These are phyloP conservation scores for Stegodyphus mimosarum DNA, from an alignment of 1,140 invertebrate genomes.

Conservation along the genomic window DNA sequence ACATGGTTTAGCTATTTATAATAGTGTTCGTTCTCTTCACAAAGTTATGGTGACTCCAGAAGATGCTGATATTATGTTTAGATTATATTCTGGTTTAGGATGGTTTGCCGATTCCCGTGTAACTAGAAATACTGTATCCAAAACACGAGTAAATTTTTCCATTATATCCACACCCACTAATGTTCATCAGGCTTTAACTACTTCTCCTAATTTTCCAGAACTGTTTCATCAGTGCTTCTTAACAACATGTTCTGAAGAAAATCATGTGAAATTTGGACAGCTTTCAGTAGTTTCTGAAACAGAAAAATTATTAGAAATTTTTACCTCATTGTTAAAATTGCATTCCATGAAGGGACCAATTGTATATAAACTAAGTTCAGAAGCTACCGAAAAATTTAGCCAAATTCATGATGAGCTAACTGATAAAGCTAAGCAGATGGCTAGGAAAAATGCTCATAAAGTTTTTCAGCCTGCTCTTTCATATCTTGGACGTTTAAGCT, in stretches of 20 bases:
- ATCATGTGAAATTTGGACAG: constrained; percentile 41
- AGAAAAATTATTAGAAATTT: constrained; percentile 34
- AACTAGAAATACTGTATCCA: constrained; percentile 22
- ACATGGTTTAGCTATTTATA: constrained; percentile 54
- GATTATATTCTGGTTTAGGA: constrained; percentile 27
- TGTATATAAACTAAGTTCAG: constrained; percentile 31
- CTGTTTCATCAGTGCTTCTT: constrained; percentile 48
- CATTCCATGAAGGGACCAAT: constrained; percentile 8
- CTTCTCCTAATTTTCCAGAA: constrained; percentile 29
- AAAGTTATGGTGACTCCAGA: constrained; percentile 21
- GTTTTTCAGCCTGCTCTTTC: constrained; percentile 41
- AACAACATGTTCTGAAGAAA: constrained; percentile 35
- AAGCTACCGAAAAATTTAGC: constrained; percentile 33
- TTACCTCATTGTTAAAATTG: constrained; percentile 30
- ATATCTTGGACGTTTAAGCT: constrained; percentile 33
- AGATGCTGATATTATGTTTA: constrained; percentile 34
- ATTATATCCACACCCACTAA: constrained; percentile 30
- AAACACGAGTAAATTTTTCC: constrained; percentile 42
- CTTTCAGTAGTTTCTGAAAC: background rate
- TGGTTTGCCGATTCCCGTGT: constrained; percentile 44
- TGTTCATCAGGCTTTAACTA: constrained; percentile 13
- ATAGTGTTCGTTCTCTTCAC: constrained; percentile 35
- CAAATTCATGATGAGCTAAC: constrained; percentile 55
- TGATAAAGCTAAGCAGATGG: constrained; percentile 52
- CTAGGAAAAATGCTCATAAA: constrained; percentile 40